These are phyloP conservation scores for Trichosurus vulpecula DNA, from an alignment of 2,797 vertebrate genomes.

Conservation along the genomic window DNA sequence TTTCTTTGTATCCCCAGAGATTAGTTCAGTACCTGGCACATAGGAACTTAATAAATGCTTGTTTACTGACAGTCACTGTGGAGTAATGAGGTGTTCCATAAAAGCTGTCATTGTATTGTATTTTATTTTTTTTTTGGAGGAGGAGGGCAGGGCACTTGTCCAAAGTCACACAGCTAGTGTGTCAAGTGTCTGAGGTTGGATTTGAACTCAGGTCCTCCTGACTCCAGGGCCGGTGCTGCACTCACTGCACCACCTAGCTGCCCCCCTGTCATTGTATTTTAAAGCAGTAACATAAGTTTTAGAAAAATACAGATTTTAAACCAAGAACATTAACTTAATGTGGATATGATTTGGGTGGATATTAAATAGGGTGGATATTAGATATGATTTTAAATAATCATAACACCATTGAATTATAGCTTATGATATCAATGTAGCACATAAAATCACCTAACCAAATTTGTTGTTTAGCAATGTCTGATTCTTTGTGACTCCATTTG, in stretches of 20 bases:
- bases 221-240: too few relatives aligned
- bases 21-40: neutral
- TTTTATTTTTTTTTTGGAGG: too few relatives aligned
- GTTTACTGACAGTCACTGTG: neutral
- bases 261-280: neutral
- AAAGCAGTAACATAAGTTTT: slow-evolving; percentile 6
- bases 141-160: too few relatives aligned
- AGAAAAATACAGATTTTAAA: slow-evolving; percentile 12
- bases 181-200: too few relatives aligned
- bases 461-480: neutral
- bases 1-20: neutral
- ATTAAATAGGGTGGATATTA: neutral
- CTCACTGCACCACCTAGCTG: too few relatives aligned
- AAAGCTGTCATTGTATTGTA: neutral
- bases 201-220: too few relatives aligned
- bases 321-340: slow-evolving; percentile 1
- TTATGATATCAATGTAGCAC: neutral
- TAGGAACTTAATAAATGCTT: neutral
- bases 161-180: too few relatives aligned
- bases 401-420: slow-evolving; percentile 24
- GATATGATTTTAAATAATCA: neutral
- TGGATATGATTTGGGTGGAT: slow-evolving; percentile 9
- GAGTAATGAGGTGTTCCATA: neutral
- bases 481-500: neutral
- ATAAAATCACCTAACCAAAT: slow-evolving; percentile 15